Conservation (phyloP, 2,113 vertebrate genomes). For the Pteropus alecto region DNA sequence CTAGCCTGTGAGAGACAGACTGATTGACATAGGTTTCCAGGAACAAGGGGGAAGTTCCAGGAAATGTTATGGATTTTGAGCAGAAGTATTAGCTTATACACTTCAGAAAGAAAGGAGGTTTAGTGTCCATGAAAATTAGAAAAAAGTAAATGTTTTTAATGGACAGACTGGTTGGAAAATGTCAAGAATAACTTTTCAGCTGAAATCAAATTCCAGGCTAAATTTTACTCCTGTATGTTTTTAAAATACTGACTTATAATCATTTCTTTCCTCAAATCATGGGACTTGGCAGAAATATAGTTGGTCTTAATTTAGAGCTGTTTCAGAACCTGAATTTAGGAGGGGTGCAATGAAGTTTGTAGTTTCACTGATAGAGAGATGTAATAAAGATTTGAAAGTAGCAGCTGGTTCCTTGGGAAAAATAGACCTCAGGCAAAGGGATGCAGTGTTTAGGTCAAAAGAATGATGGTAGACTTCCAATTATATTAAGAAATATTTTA, state of each 20-base stretch:
- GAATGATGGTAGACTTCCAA: background rate
- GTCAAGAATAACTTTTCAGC: conserved; percentile 5
- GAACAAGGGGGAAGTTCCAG: conserved; percentile 36
- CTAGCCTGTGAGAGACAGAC: background rate
- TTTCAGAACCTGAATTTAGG: background rate
- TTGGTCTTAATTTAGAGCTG: background rate
- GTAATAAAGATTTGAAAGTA: background rate
- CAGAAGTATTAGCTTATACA: background rate
- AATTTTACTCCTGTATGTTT: background rate
- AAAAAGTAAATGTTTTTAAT: background rate
- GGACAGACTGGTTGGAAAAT: background rate
- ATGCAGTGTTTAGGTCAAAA: background rate
- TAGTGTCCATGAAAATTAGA: background rate
- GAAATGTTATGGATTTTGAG: background rate
- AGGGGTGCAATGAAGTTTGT: background rate
- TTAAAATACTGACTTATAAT: background rate
- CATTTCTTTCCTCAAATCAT: background rate
- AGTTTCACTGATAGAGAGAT: background rate
- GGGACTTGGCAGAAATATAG: background rate
- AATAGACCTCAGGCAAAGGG: background rate
- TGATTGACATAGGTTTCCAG: conserved; percentile 41
- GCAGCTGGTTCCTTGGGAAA: background rate
- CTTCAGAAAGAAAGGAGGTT: background rate
- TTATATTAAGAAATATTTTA: background rate
- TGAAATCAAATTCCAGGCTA: background rate